These are phyloP conservation scores for Neofelis nebulosa DNA, from an alignment of 2,113 vertebrate species.

Conservation along the genomic window DNA sequence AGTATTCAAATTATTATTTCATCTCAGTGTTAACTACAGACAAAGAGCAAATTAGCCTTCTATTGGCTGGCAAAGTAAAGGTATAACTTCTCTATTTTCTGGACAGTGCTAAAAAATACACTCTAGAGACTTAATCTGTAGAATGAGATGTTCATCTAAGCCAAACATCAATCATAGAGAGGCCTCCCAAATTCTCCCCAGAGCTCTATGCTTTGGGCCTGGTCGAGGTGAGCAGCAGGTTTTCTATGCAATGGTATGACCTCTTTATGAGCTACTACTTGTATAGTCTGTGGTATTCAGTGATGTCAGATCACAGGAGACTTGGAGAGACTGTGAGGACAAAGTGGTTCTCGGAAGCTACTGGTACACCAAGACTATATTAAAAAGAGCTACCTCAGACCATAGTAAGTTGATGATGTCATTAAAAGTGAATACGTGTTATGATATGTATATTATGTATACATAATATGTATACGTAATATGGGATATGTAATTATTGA, in stretches of 20 bases:
- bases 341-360: background rate
- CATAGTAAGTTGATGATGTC: accelerated
- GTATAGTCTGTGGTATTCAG: background rate
- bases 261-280: background rate
- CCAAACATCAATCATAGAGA: background rate
- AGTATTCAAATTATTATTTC: background rate
- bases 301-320: background rate
- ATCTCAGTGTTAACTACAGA: background rate
- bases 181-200: background rate
- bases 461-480: too few relatives aligned
- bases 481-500: background rate
- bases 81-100: background rate
- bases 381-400: background rate
- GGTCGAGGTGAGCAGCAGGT: background rate
- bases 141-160: background rate
- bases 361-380: background rate
- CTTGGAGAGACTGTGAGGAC: background rate
- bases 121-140: background rate
- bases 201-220: background rate
- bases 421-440: background rate
- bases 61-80: background rate
- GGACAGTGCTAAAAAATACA: background rate
- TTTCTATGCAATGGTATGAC: background rate
- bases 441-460: too few relatives aligned
- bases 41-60: background rate